Conservation (phyloP, 2,888 invertebrate genomes). For the Tachystola acroxantha region DNA sequence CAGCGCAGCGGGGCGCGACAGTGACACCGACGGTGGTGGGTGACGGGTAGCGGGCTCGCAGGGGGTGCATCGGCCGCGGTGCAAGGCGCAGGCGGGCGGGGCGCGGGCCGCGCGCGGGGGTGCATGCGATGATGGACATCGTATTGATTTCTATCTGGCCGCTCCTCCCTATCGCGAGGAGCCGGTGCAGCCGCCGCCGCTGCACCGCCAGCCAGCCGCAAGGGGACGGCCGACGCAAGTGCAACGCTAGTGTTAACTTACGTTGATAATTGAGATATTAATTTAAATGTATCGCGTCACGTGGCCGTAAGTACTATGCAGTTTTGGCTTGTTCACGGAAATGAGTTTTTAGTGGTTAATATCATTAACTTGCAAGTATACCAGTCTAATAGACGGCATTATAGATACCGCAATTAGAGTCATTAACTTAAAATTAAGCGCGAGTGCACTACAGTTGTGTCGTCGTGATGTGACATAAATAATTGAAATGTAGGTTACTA, state of each 20-base stretch:
- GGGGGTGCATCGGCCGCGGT: constrained; percentile 65
- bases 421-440: no score
- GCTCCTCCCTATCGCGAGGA: constrained; percentile 75
- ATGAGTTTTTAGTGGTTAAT: constrained; percentile 1
- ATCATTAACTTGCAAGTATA: no score
- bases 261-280: constrained; percentile 42
- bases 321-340: constrained; percentile 3
- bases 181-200: no score
- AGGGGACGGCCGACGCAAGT: no score
- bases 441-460: no score
- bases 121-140: constrained; percentile 80
- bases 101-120: constrained; percentile 80
- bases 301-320: constrained; percentile 29
- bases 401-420: no score
- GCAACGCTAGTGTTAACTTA: no score
- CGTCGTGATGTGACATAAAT: no score
- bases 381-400: no score
- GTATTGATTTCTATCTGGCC: constrained; percentile 79
- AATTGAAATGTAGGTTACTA: no score
- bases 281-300: constrained; percentile 43
- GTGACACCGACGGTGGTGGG: constrained; percentile 23
- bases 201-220: no score
- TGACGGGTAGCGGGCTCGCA: constrained; percentile 40
- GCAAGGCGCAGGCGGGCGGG: constrained; percentile 75
- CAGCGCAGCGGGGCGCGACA: constrained; percentile 62